Percentiles rank a stretch among this genome's conserved stretches.
phyloP scores from a whole-genome alignment of 2,797 vertebrate species.

The Mallotus villosus region DNA sequence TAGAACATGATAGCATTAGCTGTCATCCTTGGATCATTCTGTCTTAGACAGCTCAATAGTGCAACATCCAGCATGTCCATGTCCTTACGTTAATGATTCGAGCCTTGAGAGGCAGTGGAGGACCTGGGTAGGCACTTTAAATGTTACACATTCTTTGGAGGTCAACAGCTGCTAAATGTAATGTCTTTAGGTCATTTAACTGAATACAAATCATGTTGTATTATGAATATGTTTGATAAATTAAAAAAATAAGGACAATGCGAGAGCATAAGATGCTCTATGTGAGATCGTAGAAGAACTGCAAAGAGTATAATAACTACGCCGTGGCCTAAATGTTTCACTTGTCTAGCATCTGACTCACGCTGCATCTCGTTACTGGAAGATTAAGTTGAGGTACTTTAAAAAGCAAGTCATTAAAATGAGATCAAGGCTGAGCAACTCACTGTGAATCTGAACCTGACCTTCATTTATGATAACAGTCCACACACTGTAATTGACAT shows the following conservation, averaged over 20 bases:
- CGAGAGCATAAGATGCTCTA: neutral
- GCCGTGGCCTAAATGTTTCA: conserved; percentile 11
- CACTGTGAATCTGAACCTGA: conserved; percentile 49
- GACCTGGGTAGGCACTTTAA: neutral
- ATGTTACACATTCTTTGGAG: neutral
- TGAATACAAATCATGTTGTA: too few relatives aligned
- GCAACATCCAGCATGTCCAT: too few relatives aligned
- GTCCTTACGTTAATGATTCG: too few relatives aligned
- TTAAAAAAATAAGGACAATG: too few relatives aligned
- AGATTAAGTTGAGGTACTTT: conserved; percentile 44
- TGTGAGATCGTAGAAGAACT: neutral
- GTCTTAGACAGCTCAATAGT: conserved; percentile 22
- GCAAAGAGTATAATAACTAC: neutral
- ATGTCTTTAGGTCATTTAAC: too few relatives aligned
- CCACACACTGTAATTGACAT: conserved; percentile 38
- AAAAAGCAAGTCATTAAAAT: conserved; percentile 58
- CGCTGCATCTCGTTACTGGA: conserved; percentile 46
- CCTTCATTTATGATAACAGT: conserved; percentile 45
- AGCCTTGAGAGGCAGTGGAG: neutral
- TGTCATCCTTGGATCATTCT: conserved; percentile 43
- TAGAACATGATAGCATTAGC: conserved; percentile 34
- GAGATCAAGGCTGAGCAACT: conserved; percentile 47
- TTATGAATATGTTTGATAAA: too few relatives aligned
- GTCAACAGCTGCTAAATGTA: neutral
- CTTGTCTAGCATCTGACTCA: conserved; percentile 39